Evolutionary conservation across 2,888 invertebrate genomes (phyloP).

Genomic region (Coelopa pilipes): DNA sequence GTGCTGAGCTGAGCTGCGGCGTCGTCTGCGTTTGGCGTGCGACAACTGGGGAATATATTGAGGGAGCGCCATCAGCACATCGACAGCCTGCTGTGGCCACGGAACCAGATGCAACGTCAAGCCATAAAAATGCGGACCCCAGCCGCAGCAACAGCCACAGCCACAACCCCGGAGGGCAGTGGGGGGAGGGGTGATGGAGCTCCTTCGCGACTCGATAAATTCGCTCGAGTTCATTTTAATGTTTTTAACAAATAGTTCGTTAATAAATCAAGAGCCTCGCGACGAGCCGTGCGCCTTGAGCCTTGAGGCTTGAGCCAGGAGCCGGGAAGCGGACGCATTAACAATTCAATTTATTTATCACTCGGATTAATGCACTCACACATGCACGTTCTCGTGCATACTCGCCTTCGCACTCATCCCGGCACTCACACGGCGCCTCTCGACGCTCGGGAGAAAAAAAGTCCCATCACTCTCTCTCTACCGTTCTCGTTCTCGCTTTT

Average conservation of each 20-base stretch:
- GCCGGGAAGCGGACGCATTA: constrained; percentile 18
- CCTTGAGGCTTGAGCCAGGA: background rate
- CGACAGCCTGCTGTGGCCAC: too few species aligned
- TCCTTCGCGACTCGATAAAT: background rate
- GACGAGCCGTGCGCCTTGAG: background rate
- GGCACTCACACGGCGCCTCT: background rate
- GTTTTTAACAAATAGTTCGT: constrained; percentile 3
- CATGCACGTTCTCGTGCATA: background rate
- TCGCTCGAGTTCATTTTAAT: constrained; percentile 12
- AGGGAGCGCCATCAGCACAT: too few species aligned
- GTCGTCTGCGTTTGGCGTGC: too few species aligned
- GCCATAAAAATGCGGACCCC: too few species aligned
- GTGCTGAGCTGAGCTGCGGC: too few species aligned
- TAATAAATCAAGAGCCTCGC: constrained; percentile 16
- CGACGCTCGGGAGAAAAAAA: constrained; percentile 3
- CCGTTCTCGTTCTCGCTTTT: too few species aligned
- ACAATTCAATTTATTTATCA: constrained; percentile 29
- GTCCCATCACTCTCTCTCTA: background rate
- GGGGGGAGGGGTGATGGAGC: background rate
- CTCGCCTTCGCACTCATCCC: background rate
- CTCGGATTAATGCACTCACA: constrained; percentile 15
- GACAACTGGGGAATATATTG: too few species aligned
- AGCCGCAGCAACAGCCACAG: too few species aligned
- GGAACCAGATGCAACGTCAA: too few species aligned
- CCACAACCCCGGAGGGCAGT: too few species aligned